Conservation (phyloP, 2,888 invertebrate species). For the Lathronympha strigana region DNA sequence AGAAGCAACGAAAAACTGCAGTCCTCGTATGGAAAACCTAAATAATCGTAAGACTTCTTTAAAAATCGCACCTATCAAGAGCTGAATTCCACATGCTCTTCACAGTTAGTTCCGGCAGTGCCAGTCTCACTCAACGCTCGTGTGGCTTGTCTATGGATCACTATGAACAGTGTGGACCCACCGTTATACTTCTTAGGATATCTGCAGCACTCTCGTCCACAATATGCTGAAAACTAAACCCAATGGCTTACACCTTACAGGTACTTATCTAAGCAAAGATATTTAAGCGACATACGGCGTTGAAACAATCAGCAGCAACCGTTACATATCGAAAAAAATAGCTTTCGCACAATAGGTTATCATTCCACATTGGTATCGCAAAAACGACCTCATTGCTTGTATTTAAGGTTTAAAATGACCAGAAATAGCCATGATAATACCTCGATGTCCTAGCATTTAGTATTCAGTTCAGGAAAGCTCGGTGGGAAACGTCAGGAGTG, state of each 20-base stretch:
- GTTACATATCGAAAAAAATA: constrained; percentile 27
- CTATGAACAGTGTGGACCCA: constrained; percentile 10
- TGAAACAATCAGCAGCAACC: constrained; percentile 2
- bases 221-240: neutral
- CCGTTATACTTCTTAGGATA: constrained; percentile 6
- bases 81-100: neutral
- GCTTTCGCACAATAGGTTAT: constrained; percentile 25
- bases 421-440: neutral
- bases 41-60: neutral
- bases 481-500: constrained; percentile 43
- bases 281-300: constrained; percentile 3
- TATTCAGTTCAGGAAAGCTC: constrained; percentile 44
- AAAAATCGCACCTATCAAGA: neutral
- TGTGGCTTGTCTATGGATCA: too few species aligned
- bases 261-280: neutral
- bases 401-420: constrained; percentile 3
- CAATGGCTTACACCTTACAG: neutral
- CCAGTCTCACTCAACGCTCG: constrained; percentile 21
- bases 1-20: too few species aligned
- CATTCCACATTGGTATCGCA: neutral
- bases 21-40: neutral
- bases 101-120: neutral
- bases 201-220: neutral
- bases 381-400: neutral
- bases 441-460: constrained; percentile 34